A percentile compares a stretch with the other conserved stretches of the same genome.
phyloP scores from a whole-genome alignment of 92 coral and sea anemone species.

The Epizoanthus stellaris region DNA sequence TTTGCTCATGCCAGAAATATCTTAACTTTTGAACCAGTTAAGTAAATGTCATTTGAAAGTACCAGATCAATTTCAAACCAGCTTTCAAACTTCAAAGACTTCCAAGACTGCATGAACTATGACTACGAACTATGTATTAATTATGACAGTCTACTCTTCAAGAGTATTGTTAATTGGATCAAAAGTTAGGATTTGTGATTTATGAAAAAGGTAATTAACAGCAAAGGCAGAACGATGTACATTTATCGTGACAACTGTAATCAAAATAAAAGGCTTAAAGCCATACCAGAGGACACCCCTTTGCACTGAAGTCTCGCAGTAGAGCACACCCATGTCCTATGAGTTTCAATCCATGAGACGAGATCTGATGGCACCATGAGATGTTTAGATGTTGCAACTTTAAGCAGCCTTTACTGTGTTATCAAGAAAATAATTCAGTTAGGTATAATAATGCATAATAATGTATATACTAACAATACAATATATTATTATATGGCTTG shows the following conservation, averaged over 20 bases:
- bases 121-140: too few species aligned
- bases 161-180: too few species aligned
- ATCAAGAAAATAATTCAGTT: background rate
- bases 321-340: slow-evolving; percentile 85
- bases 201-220: too few species aligned
- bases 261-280: background rate
- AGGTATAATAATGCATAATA: background rate
- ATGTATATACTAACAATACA: background rate
- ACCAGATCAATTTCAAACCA: too few species aligned
- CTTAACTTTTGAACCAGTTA: too few species aligned
- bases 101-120: too few species aligned
- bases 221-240: too few species aligned
- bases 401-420: slow-evolving; percentile 85
- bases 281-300: slow-evolving; percentile 94
- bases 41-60: too few species aligned
- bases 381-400: slow-evolving; percentile 89
- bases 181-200: too few species aligned
- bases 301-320: slow-evolving; percentile 78
- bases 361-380: slow-evolving; percentile 95
- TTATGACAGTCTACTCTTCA: background rate
- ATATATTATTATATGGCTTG: background rate
- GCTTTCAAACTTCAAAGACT: too few species aligned
- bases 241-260: background rate
- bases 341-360: slow-evolving; percentile 83
- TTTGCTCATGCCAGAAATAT: too few species aligned